A percentile compares a stretch with the other conserved stretches of the same genome.
These are phyloP conservation scores for Cotesia glomerata DNA, from an alignment of 1,140 invertebrate genomes.

Conservation along the genomic window DNA sequence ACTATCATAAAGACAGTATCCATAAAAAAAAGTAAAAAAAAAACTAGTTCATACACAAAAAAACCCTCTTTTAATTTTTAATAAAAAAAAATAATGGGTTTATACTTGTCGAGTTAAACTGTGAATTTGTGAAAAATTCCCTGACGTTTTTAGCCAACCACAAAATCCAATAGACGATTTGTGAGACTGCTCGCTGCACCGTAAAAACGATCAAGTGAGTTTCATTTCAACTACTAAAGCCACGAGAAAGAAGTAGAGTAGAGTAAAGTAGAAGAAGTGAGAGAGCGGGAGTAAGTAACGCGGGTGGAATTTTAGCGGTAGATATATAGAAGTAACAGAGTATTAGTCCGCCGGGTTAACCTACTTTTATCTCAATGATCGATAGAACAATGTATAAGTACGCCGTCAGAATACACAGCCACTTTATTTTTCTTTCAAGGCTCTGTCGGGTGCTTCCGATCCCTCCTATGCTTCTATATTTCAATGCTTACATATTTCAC, in stretches of 20 bases:
- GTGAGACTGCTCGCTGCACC: constrained; percentile 17
- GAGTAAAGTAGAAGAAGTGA: constrained; percentile 23
- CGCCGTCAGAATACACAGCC: constrained; percentile 33
- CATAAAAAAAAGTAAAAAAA: no score
- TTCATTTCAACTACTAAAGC: constrained; percentile 20
- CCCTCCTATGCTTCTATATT: no score
- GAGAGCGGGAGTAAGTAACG: constrained; percentile 32
- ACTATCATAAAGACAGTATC: background rate
- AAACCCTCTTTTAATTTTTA: no score
- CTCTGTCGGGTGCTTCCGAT: background rate
- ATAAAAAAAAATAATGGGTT: background rate
- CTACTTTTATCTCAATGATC: constrained; percentile 49
- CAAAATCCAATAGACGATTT: constrained; percentile 19
- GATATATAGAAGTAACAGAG: no score
- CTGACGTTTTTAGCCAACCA: constrained; percentile 12
- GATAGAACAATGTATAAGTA: constrained; percentile 45
- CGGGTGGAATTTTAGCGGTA: no score
- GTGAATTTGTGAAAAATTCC: background rate
- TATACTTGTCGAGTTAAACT: background rate
- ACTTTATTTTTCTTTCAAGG: constrained; percentile 43
- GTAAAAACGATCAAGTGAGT: constrained; percentile 23
- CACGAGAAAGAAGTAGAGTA: constrained; percentile 16
- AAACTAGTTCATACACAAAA: no score
- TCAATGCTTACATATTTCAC: background rate
- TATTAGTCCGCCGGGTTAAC: constrained; percentile 39